Percentiles rank a stretch among this genome's conserved stretches.
Conservation (phyloP, 2,888 invertebrate genomes). For the Oscheius sp. region DNA sequence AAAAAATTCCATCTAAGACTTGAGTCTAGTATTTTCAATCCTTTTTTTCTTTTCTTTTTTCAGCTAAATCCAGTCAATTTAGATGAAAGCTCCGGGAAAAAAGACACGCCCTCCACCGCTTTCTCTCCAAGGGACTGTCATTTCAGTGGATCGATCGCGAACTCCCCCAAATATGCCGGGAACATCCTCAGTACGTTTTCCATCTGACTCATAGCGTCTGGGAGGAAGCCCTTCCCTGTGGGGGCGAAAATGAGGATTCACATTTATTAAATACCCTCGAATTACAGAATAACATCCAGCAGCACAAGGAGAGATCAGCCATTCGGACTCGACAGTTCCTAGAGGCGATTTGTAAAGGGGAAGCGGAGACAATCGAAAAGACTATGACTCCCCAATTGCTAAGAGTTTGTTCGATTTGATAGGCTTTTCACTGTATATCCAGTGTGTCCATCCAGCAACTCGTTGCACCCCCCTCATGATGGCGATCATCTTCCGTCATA, state of each 20-base stretch:
- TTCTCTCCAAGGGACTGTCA: constrained; percentile 28
- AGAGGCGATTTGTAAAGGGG: constrained; percentile 42
- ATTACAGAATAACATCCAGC: too few relatives aligned
- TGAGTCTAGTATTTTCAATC: too few relatives aligned
- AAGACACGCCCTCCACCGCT: constrained; percentile 32
- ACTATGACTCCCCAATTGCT: constrained; percentile 41
- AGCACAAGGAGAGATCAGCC: too few relatives aligned
- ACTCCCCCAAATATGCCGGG: constrained; percentile 50
- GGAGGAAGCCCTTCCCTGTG: too few relatives aligned
- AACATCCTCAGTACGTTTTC: background rate
- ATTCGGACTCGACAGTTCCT: constrained; percentile 42
- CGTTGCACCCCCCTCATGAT: constrained; percentile 56
- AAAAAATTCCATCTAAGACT: too few relatives aligned
- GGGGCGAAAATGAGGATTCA: too few relatives aligned
- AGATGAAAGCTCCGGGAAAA: constrained; percentile 8
- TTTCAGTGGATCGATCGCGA: constrained; percentile 27
- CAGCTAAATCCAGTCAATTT: background rate
- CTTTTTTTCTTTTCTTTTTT: background rate
- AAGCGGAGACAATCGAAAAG: constrained; percentile 34
- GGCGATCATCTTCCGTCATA: constrained; percentile 56
- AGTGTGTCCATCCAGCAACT: constrained; percentile 59
- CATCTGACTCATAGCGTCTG: background rate
- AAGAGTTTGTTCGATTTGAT: constrained; percentile 35
- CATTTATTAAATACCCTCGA: too few relatives aligned
- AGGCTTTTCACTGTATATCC: too few relatives aligned